These are phyloP conservation scores for Glaucomys volans DNA, from an alignment of 2,113 vertebrate genomes.

Conservation along the genomic window DNA sequence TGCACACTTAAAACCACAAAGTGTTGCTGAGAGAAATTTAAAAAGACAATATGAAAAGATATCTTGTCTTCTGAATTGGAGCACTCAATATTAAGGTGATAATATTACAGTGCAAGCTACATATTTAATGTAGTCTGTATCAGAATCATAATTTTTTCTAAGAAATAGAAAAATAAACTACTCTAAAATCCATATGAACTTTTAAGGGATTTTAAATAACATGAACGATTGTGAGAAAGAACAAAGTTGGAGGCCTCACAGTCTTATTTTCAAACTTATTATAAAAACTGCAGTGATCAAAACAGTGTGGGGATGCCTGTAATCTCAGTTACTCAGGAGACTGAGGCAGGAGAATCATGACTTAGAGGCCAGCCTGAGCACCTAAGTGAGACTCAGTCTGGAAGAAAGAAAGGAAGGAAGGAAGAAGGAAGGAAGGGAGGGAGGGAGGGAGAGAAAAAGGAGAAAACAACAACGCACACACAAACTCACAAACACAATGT, in stretches of 20 bases:
- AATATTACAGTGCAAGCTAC: neutral
- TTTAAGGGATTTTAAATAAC: neutral
- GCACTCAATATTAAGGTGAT: neutral
- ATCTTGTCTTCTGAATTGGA: neutral
- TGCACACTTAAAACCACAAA: neutral
- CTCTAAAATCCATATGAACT: neutral
- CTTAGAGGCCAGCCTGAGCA: too few species aligned
- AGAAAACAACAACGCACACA: too few species aligned
- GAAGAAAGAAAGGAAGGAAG: too few species aligned
- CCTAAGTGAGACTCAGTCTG: too few species aligned
- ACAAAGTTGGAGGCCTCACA: neutral
- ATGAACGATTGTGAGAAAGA: neutral
- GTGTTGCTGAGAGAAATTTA: neutral
- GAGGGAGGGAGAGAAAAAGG: too few species aligned
- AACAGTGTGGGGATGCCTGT: neutral
- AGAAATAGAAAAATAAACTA: neutral
- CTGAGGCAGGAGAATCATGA: too few species aligned
- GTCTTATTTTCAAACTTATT: neutral
- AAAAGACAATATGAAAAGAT: neutral
- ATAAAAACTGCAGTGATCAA: neutral
- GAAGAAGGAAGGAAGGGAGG: too few species aligned
- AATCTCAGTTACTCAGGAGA: too few species aligned
- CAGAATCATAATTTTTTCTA: neutral
- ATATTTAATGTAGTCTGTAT: neutral
- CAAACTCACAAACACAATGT: too few species aligned